phyloP scores from a whole-genome alignment of 2,797 vertebrate species.

The Pseudochirops corinnae region DNA sequence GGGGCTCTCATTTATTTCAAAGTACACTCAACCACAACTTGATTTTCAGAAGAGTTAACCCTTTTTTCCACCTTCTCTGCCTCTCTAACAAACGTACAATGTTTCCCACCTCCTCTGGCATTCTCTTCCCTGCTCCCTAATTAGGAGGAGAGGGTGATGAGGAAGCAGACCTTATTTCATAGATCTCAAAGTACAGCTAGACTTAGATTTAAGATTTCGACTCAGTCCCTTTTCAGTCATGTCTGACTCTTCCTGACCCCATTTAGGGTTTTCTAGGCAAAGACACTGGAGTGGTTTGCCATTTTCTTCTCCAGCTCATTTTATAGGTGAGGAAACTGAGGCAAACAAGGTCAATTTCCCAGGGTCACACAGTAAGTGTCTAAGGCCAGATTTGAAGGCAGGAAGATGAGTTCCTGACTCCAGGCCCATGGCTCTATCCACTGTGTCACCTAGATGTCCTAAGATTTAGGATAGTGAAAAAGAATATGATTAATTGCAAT shows the following conservation, averaged over 20 bases:
- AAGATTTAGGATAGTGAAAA: background rate
- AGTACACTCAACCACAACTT: conserved; percentile 21
- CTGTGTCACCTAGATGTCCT: background rate
- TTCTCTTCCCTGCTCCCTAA: conserved; percentile 10
- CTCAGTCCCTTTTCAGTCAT: background rate
- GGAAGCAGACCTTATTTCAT: background rate
- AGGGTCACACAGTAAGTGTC: background rate
- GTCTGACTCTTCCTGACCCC: background rate
- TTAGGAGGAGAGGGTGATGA: conserved; percentile 3
- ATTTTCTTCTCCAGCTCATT: background rate
- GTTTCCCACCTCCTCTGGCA: conserved; percentile 6
- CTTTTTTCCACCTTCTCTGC: background rate
- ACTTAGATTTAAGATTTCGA: background rate
- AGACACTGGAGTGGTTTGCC: background rate
- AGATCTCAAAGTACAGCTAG: background rate
- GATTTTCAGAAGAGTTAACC: conserved; percentile 49
- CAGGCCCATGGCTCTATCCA: background rate
- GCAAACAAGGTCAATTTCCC: background rate
- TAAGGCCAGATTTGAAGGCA: background rate
- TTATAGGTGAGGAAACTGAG: background rate
- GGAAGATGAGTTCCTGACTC: too few relatives aligned
- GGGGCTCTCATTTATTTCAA: background rate
- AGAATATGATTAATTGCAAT: background rate
- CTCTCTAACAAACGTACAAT: background rate
- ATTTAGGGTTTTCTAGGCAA: background rate